Conservation (phyloP, 2,888 invertebrate genomes). For the Dioctria rufipes region DNA sequence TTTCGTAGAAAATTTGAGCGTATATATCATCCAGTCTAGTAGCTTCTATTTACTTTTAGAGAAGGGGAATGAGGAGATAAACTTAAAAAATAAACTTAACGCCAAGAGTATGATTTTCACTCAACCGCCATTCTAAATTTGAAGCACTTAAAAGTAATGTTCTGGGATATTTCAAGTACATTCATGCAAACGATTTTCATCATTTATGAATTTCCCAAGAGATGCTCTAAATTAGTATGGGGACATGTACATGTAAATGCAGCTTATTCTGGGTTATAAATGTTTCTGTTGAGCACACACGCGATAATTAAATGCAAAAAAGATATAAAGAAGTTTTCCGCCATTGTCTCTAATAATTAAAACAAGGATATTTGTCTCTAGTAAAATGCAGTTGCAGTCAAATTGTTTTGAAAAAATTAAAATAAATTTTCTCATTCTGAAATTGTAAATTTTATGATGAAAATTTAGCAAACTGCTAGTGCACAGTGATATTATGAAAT, state of each 20-base stretch:
- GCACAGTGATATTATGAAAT: no score
- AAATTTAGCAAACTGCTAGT: no score
- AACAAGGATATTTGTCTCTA: no score
- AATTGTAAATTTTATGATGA: no score
- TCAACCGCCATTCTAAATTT: conserved; percentile 23
- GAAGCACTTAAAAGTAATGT: conserved; percentile 36
- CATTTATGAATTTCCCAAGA: conserved; percentile 40
- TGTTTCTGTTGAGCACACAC: background rate
- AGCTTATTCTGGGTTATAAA: background rate
- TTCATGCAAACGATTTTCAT: conserved; percentile 39
- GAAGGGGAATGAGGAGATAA: background rate
- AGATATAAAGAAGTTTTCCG: background rate
- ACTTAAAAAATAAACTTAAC: conserved; percentile 42
- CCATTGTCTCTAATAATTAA: background rate
- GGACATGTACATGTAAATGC: background rate
- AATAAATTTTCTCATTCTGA: no score
- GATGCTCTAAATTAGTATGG: conserved; percentile 7
- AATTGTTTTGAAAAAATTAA: no score
- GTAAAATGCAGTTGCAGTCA: no score
- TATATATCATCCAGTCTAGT: no score
- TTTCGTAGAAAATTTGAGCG: background rate
- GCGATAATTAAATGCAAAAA: background rate
- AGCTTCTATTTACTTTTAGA: no score
- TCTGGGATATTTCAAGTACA: conserved; percentile 25
- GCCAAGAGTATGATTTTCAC: background rate